Evolutionary conservation across 1,140 invertebrate species (phyloP).

Genomic region (Orchestia grillus): DNA sequence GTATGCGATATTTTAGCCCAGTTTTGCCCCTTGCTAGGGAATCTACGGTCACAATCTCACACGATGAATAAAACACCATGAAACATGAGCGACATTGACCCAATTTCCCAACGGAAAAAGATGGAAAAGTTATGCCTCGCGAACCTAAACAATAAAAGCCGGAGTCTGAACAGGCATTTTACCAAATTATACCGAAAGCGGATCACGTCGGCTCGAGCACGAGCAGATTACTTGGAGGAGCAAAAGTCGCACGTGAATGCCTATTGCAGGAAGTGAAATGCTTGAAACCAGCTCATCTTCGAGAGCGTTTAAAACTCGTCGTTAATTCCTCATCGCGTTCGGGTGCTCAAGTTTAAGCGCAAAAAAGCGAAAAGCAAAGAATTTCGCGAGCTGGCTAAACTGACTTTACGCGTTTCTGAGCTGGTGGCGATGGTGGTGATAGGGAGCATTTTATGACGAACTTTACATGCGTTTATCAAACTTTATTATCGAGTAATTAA

Average conservation of each 20-base stretch:
- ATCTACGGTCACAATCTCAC: background rate
- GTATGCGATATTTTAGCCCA: background rate
- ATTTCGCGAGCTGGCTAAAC: constrained; percentile 2
- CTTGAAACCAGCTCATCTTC: background rate
- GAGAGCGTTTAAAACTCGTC: constrained; percentile 36
- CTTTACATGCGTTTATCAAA: constrained; percentile 55
- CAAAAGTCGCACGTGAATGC: background rate
- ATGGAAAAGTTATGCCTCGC: background rate
- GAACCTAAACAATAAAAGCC: background rate
- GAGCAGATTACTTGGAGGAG: background rate
- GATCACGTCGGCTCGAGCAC: background rate
- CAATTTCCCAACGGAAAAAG: background rate
- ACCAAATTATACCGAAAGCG: background rate
- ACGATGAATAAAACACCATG: background rate
- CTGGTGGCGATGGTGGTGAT: constrained; percentile 44
- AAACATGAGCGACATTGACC: background rate
- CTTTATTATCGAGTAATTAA: constrained; percentile 56
- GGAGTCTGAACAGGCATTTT: background rate
- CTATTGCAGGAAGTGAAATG: constrained; percentile 9
- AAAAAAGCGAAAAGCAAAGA: constrained; percentile 12
- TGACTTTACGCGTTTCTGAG: constrained; percentile 16
- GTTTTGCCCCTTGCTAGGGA: background rate
- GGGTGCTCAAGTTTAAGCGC: constrained; percentile 17
- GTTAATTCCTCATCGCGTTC: constrained; percentile 35
- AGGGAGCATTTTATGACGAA: constrained; percentile 53